Base-by-base conservation (phyloP, 1,140 invertebrate genomes). In the Ceratina calcarata region DNA sequence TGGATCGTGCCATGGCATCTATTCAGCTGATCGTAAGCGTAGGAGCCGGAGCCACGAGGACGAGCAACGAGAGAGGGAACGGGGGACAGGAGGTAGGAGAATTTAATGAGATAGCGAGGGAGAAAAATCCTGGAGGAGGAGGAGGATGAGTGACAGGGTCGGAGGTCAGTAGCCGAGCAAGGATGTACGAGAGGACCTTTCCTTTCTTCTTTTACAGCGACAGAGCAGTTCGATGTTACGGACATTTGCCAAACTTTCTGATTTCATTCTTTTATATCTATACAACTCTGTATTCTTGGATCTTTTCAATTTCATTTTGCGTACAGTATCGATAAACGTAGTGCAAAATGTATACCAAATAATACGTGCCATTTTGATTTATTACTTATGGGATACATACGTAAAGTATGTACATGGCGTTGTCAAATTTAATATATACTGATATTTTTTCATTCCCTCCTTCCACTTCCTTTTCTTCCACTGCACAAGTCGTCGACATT, bases 71-170 rank as follows among this genome's bases (percentile, higher is more conserved):
- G 27, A 15, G 4, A 22, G n/a, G 13, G 27, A 32, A 32, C 27
- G 20, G 22, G n/a, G 15, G 37, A 16, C 3, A 57, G 37, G n/a
- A 18, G 32, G 45, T 16, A 57, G 51, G 72, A 64, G 78, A 76
- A 80, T 80, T 76, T 80, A 76, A 76, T 76, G 71, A 75, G 71
- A 68, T 62, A 69, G 62, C 58, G 78, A 67, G 55, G 32, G 61
- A 67, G 78, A 69, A 76, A 66, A 74, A 74, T 67, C 61, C 55
- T 75, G 7, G 53, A 0, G 53, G 6, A 45, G 65, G 64, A 51
- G 78, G 72, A 80, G 72, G 62, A 65, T 75, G 72, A 81, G 80
- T 71, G 80, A 81, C 75, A 78, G 68, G 80, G 68, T 81, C 80
- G 75, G 27, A 78, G 80, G 75, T 78, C 51, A 71, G 80, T 78